Base-by-base conservation (phyloP, 2,888 invertebrate genomes). In the Gnatocerus cornutus region DNA sequence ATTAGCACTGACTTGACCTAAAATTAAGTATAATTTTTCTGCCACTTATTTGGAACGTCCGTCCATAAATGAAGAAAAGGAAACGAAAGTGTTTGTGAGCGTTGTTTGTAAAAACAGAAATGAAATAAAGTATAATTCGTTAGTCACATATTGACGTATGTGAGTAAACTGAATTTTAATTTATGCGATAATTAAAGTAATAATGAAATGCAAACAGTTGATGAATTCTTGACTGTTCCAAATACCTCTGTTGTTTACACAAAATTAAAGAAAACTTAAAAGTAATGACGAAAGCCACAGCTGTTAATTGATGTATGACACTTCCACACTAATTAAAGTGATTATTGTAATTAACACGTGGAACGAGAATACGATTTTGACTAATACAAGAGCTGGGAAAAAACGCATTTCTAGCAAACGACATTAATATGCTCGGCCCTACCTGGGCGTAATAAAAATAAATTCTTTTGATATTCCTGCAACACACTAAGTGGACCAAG, bases 391-490 rank as follows among this genome's bases (percentile, higher is more conserved):
- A 10, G 45, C 14, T 21, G 46, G 46, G 46, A 59, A 59, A 59
- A n/a, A n/a, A n/a, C n/a, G 52, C 61, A 21, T 61, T 33, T 61
- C 56, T 48, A 10, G 41, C 14, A 37, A 37, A 27, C 12, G 4
- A 9, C 56, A 64, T 71, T 69, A 63, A 69, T 68, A 71, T 69
- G 56, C 71, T 10, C n/a, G 37, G 46, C 5, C 59, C 56, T 61
- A 58, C 53, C 61, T 13, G 48, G 12, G 43, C 61, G 55, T 74
- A 73, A 76, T 75, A 77, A 74, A 74, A 74, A 76, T 73, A 73
- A 74, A 77, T 74, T 62, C 69, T 61, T 61, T 76, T 77, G 73
- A 76, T 76, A 77, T 77, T 74, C 76, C 64, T 53, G 55, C 50
- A 65, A 72, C 71, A 71, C 66, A 68, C 68, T 69, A 64, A 71